Evolutionary conservation across 2,797 vertebrate genomes (phyloP).

Genomic region (Apogon hyalosoma): DNA sequence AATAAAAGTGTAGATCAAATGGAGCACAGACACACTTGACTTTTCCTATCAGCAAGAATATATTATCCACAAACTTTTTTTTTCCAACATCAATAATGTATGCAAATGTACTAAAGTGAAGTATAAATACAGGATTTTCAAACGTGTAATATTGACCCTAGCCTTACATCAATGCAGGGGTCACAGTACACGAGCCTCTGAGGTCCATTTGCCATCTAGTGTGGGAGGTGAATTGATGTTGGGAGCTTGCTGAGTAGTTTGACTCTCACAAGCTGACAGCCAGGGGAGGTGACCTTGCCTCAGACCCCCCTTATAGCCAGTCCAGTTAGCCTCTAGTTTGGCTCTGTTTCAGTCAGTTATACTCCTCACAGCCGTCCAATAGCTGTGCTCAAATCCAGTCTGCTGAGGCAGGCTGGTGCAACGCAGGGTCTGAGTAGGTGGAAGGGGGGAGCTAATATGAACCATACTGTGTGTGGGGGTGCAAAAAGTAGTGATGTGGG

Average conservation of each 20-base stretch:
- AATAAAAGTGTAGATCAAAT: neutral
- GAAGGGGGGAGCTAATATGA: slow-evolving; percentile 73
- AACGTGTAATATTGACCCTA: neutral
- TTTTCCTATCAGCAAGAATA: neutral
- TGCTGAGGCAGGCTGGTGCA: slow-evolving; percentile 60
- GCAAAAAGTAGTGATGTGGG: slow-evolving; percentile 71
- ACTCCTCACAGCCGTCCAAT: slow-evolving; percentile 56
- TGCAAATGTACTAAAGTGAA: neutral
- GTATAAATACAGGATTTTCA: neutral
- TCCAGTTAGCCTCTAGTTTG: slow-evolving; percentile 41
- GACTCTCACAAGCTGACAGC: slow-evolving; percentile 31
- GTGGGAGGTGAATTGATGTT: slow-evolving; percentile 42
- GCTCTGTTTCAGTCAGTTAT: slow-evolving; percentile 55
- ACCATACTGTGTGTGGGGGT: slow-evolving; percentile 70
- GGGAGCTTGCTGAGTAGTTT: slow-evolving; percentile 28
- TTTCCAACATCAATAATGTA: neutral
- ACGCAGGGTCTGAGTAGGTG: slow-evolving; percentile 57
- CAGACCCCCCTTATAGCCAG: slow-evolving; percentile 37
- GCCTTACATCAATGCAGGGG: slow-evolving; percentile 6
- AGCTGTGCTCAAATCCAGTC: slow-evolving; percentile 42
- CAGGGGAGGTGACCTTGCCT: slow-evolving; percentile 44
- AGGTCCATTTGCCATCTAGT: slow-evolving; percentile 20
- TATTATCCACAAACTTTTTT: neutral
- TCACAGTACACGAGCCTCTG: slow-evolving; percentile 13
- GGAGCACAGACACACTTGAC: neutral